These are phyloP conservation scores for Parotocinclus haroldoi DNA, from an alignment of 2,797 vertebrate species.

Conservation along the genomic window DNA sequence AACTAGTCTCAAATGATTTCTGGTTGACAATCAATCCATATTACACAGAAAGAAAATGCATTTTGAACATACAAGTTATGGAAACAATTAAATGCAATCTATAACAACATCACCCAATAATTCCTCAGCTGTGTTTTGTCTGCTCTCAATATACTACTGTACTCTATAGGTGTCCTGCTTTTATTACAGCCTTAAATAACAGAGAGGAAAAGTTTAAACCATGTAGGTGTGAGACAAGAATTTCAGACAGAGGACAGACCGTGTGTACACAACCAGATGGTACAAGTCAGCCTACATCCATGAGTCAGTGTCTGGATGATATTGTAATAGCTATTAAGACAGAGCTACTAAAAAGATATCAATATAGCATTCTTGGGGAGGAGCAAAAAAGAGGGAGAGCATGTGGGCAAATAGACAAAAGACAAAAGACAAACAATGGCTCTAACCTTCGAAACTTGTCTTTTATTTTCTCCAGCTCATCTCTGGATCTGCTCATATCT, in stretches of 20 bases:
- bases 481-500: slow-evolving; percentile 86
- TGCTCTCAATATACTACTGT: too few relatives aligned
- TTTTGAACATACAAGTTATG: too few relatives aligned
- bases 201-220: too few relatives aligned
- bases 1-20: too few relatives aligned
- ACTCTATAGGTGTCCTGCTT: too few relatives aligned
- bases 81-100: too few relatives aligned
- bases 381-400: background rate
- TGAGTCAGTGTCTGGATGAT: slow-evolving; percentile 13
- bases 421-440: slow-evolving; percentile 1
- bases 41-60: too few relatives aligned
- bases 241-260: background rate
- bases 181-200: too few relatives aligned
- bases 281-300: slow-evolving; percentile 1
- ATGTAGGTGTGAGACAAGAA: background rate
- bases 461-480: slow-evolving; percentile 95
- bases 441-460: slow-evolving; percentile 94
- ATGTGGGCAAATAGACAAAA: background rate
- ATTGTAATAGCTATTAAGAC: background rate
- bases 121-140: too few relatives aligned
- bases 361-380: background rate
- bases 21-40: too few relatives aligned
- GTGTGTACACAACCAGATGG: slow-evolving; percentile 6
- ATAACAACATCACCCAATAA: too few relatives aligned
- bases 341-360: background rate